Base-by-base conservation (phyloP, 2,888 invertebrate species). In the Lithophane socia region DNA sequence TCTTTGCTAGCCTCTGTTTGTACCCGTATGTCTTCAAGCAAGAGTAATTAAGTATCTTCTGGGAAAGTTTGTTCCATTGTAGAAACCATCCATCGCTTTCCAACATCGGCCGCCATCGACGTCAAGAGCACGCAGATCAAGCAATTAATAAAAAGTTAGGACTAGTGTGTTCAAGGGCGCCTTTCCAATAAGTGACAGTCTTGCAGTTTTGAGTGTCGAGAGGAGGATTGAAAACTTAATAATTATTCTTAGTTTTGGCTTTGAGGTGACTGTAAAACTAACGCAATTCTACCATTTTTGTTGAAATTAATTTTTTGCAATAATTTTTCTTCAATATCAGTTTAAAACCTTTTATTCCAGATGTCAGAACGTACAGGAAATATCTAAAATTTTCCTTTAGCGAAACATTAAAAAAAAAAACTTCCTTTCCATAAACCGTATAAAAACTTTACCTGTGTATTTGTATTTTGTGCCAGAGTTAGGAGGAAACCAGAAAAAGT, bases 401-500 rank as follows among this genome's bases (percentile, higher is more conserved):
- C 37, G n/a, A 47, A 74, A 74, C 58, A 49, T 18, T 10, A n/a
- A 73, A 71, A 13, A 44, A 54, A 12, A 16, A 12, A 37, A 21
- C 7, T 49, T 49, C 4, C 7, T 58, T 49, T 37, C 1, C 1
- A 21, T 60, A 49, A 74, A 56, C 44, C 21, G 13, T 21, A n/a
- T 18, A 12, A 56, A 21, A 56, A 42, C 56, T 65, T 42, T 64
- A 24, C 60, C 18, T 56, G 49, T 65, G 60, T 76, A 42, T 66
- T 47, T 65, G 60, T 78, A 49, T 64, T 47, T 63, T 29, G 12
- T 24, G 7, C 8, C 18, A 12, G 29, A 76, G 72, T 77, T 74
- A 69, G 29, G 52, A 72, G 12, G 69, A 76, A 79, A 73, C 56
- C 52, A n/a, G 63, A 56, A 73, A 63, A 79, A 71, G 49, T 79